Conservation (phyloP, 2,113 vertebrate species). For the Pterocles gutturalis region DNA sequence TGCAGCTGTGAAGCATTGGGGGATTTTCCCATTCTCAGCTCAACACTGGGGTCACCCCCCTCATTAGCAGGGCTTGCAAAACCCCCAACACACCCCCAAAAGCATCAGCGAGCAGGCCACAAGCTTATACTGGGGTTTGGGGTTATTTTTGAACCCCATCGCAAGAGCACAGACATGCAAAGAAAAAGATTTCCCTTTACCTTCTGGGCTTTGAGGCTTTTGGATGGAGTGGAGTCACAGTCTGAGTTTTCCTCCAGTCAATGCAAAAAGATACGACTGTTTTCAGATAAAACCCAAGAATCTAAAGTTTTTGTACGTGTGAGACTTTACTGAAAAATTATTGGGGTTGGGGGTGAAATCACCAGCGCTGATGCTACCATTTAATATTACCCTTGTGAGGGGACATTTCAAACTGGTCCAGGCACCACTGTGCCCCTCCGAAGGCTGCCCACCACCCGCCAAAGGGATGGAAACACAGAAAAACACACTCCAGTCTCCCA, state of each 20-base stretch:
- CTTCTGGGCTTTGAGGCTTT: neutral
- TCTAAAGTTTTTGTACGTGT: fast-evolving
- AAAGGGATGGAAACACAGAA: no score
- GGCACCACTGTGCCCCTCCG: neutral
- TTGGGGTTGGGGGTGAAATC: fast-evolving
- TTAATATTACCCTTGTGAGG: fast-evolving
- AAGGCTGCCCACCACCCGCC: no score
- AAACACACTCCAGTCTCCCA: neutral
- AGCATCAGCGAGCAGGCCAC: neutral
- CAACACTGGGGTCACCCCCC: fast-evolving
- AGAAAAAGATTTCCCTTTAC: neutral
- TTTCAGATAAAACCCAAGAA: neutral
- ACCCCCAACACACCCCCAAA: neutral
- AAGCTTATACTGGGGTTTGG: fast-evolving
- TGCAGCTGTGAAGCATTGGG: neutral
- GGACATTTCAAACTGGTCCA: neutral
- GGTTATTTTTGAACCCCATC: fast-evolving
- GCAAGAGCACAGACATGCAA: fast-evolving
- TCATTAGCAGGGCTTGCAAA: neutral
- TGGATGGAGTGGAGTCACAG: neutral
- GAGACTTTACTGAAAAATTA: neutral
- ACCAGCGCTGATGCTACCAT: neutral
- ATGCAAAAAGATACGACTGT: fast-evolving
- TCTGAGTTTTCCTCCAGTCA: neutral
- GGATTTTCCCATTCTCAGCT: neutral